Evolutionary conservation across 2,113 vertebrate genomes (phyloP).

Genomic region (Elephantulus edwardii): DNA sequence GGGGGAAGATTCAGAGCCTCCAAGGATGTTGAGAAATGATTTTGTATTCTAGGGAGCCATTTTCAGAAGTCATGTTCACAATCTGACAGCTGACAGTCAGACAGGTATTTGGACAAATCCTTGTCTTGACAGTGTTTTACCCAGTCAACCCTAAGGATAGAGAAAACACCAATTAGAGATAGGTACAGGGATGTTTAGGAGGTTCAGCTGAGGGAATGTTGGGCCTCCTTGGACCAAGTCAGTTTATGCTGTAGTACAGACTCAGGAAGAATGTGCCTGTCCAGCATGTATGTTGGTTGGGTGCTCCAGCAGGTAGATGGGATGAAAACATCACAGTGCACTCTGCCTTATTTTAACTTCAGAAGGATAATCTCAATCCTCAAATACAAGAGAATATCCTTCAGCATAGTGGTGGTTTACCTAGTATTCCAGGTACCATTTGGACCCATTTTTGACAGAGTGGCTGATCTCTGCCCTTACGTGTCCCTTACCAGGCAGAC

Average conservation of each 20-base stretch:
- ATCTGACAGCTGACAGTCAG: slow-evolving; percentile 1
- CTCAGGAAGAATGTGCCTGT: neutral
- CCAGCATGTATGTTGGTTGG: no score
- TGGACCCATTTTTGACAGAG: neutral
- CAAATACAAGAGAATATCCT: neutral
- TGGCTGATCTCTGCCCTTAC: neutral
- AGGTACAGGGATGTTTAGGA: neutral
- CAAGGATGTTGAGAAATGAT: neutral
- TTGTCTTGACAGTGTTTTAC: neutral
- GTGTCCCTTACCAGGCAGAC: slow-evolving; percentile 1
- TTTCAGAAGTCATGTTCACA: neutral
- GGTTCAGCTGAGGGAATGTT: neutral
- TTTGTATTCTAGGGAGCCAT: neutral
- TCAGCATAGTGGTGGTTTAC: neutral
- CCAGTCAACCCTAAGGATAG: neutral
- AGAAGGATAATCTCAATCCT: neutral
- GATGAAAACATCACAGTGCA: neutral
- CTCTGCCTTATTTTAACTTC: neutral
- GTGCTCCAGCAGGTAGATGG: no score
- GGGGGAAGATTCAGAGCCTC: neutral
- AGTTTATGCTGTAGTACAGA: neutral
- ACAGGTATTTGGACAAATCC: slow-evolving; percentile 31
- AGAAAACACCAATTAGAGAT: neutral
- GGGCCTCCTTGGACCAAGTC: neutral
- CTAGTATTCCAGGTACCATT: neutral